phyloP scores from a whole-genome alignment of 2,888 invertebrate genomes.

The Perdita meconis region DNA sequence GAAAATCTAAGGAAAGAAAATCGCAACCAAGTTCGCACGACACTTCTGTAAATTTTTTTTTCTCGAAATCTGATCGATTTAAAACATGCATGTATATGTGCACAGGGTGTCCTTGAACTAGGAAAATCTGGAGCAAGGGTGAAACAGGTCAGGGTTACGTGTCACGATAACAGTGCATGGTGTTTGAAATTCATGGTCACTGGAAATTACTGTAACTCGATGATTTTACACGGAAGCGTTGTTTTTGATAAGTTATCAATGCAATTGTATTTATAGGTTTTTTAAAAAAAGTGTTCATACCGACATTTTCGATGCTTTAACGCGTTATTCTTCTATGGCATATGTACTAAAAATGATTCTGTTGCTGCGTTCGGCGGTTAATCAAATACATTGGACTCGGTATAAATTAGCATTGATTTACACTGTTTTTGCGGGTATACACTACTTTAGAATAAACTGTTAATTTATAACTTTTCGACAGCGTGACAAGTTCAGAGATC shows the following conservation, averaged over 20 bases:
- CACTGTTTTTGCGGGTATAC: not conserved
- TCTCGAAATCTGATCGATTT: constrained; percentile 32
- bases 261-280: constrained; percentile 9
- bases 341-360: not conserved
- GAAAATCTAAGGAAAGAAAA: not conserved
- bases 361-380: not conserved
- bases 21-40: not conserved
- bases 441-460: not conserved
- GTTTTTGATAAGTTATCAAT: constrained; percentile 17
- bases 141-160: constrained; percentile 32
- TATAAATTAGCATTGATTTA: not conserved
- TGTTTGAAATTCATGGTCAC: constrained; percentile 14
- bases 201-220: constrained; percentile 16
- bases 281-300: no score
- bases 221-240: not conserved
- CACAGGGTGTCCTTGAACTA: constrained; percentile 53
- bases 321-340: not conserved
- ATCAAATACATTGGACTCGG: not conserved
- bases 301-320: constrained; percentile 1
- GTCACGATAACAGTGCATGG: constrained; percentile 24
- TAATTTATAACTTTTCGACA: not conserved
- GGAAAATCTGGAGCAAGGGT: constrained; percentile 40
- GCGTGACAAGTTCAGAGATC: not conserved
- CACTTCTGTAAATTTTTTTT: constrained; percentile 5
- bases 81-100: not conserved